Percentiles rank a stretch among this genome's conserved stretches.
Evolutionary conservation across 2,797 vertebrate genomes (phyloP).

Genomic region (Hozukius guyotensis): DNA sequence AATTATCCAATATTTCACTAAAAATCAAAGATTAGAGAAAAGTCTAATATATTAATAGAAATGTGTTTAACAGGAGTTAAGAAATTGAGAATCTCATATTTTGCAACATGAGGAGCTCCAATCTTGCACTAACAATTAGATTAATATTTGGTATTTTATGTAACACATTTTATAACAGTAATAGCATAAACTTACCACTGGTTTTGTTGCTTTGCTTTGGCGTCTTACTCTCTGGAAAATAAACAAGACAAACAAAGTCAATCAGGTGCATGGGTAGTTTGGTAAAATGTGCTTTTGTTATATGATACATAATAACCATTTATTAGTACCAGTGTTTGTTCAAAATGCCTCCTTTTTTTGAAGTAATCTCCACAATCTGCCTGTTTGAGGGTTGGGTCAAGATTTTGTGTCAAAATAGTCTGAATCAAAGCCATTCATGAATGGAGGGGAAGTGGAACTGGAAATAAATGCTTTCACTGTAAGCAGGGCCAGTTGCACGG

Average conservation of each 20-base stretch:
- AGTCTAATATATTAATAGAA: background rate
- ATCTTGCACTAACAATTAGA: too few relatives aligned
- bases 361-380: conserved; percentile 54
- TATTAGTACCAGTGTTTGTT: background rate
- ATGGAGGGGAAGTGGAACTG: conserved; percentile 73
- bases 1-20: background rate
- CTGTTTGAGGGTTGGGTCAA: conserved; percentile 51
- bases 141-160: background rate
- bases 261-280: background rate
- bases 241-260: conserved; percentile 41
- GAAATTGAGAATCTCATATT: background rate
- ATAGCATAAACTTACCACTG: conserved; percentile 75
- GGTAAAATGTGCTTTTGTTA: background rate
- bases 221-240: conserved; percentile 80
- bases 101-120: background rate
- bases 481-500: conserved; percentile 50
- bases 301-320: background rate
- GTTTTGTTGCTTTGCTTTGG: conserved; percentile 78
- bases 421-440: conserved; percentile 85
- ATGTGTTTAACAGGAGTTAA: background rate
- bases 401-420: conserved; percentile 68
- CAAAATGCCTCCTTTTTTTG: conserved; percentile 27
- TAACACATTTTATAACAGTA: background rate
- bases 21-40: background rate
- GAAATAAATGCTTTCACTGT: conserved; percentile 80